Percentiles rank a stretch among this genome's conserved stretches.
Evolutionary conservation across 2,888 invertebrate species (phyloP).

Genomic region (Melanophora roralis): DNA sequence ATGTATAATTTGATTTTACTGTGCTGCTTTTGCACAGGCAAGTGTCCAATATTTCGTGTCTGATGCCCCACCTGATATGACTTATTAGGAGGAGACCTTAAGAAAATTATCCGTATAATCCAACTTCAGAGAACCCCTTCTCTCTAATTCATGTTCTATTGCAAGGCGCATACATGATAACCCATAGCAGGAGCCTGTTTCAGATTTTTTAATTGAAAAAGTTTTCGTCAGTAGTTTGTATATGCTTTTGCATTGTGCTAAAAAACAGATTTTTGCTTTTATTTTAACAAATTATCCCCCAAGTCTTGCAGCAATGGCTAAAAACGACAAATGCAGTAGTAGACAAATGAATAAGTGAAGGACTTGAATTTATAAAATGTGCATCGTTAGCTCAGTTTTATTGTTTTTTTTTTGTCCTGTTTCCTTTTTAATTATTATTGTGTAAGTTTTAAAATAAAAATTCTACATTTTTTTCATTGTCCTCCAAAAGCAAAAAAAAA

Average conservation of each 20-base stretch:
- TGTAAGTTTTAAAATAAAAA: constrained; percentile 3
- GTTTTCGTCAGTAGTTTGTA: constrained; percentile 43
- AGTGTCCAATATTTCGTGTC: too few species aligned
- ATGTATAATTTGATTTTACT: too few species aligned
- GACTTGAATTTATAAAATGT: constrained; percentile 43
- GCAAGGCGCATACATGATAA: too few species aligned
- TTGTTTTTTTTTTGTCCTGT: constrained; percentile 21
- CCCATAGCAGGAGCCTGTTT: constrained; percentile 18
- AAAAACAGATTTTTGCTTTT: not conserved
- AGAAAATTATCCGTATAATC: too few species aligned
- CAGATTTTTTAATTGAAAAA: constrained; percentile 47
- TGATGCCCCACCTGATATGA: too few species aligned
- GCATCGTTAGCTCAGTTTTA: constrained; percentile 54
- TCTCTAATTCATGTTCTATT: too few species aligned
- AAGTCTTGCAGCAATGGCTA: constrained; percentile 34
- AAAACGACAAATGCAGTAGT: not conserved
- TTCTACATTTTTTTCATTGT: constrained; percentile 5
- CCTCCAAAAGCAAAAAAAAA: not conserved
- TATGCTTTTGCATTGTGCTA: constrained; percentile 43
- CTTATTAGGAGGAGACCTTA: too few species aligned
- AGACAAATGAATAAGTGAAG: not conserved
- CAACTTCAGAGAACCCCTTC: too few species aligned
- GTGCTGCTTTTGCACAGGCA: too few species aligned
- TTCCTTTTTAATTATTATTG: constrained; percentile 58
- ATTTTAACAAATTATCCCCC: constrained; percentile 37